Conservation (phyloP, 1,140 invertebrate species). For the Rhynchophorus ferrugineus region DNA sequence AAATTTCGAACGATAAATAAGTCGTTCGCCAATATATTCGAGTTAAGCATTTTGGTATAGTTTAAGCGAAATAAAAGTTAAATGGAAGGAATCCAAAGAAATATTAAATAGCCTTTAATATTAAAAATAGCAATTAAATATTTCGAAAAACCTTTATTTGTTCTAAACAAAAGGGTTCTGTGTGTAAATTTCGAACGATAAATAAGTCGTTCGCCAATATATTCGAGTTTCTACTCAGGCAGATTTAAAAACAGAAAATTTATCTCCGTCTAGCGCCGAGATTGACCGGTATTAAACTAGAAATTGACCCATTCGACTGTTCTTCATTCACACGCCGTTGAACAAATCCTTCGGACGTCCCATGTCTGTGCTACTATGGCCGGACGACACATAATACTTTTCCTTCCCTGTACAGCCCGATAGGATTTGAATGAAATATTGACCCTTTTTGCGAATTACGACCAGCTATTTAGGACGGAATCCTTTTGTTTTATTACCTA, state of each 20-base stretch:
- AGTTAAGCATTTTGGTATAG: no score
- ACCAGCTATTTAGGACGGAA: neutral
- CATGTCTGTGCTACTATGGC: conserved; percentile 14
- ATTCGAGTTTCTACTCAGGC: no score
- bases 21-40: no score
- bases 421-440: conserved; percentile 23
- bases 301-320: conserved; percentile 38
- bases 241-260: conserved; percentile 11
- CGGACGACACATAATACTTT: conserved; percentile 22
- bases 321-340: conserved; percentile 39
- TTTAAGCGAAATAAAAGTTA: no score
- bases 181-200: no score
- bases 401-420: conserved; percentile 10
- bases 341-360: conserved; percentile 30
- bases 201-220: no score
- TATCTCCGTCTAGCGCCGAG: conserved; percentile 28
- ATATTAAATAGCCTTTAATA: no score
- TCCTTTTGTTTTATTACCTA: neutral
- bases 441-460: conserved; percentile 8
- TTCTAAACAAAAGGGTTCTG: no score
- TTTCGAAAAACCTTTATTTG: no score
- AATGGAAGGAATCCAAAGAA: no score
- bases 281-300: conserved; percentile 39
- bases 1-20: no score
- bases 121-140: no score